Evolutionary conservation across 2,113 vertebrate genomes (phyloP).

Genomic region (Sinocyclocheilus rhinocerous): DNA sequence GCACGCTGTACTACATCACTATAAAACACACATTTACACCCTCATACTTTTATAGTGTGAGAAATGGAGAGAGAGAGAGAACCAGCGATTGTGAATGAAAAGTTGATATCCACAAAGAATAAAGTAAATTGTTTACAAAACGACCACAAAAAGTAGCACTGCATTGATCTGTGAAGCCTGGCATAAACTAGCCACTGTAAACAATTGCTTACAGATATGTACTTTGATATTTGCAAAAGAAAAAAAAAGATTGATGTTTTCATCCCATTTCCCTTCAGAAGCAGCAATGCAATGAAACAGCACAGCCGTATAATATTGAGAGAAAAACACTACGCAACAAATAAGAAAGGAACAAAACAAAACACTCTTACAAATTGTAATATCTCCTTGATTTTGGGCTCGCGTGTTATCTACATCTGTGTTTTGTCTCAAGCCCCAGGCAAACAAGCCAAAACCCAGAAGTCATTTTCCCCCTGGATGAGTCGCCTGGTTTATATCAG

Average conservation of each 20-base stretch:
- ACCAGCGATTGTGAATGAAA: background rate
- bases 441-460: slow-evolving; percentile 41
- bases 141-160: background rate
- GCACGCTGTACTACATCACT: background rate
- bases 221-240: slow-evolving; percentile 1
- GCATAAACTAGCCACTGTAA: background rate
- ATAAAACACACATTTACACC: slow-evolving; percentile 16
- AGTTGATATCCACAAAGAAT: background rate
- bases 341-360: slow-evolving; percentile 34
- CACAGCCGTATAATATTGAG: background rate
- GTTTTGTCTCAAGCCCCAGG: slow-evolving; percentile 4
- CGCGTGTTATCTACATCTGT: slow-evolving; percentile 37
- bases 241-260: slow-evolving; percentile 48
- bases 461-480: slow-evolving; percentile 64
- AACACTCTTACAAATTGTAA: slow-evolving; percentile 49
- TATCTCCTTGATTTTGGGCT: slow-evolving; percentile 32
- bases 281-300: slow-evolving; percentile 1
- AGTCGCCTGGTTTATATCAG: slow-evolving; percentile 69
- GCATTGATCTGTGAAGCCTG: background rate
- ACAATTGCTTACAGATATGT: slow-evolving; percentile 7
- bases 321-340: slow-evolving; percentile 19
- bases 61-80: background rate
- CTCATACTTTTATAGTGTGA: background rate
- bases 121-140: slow-evolving; percentile 1
- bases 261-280: slow-evolving; percentile 2